phyloP scores from a whole-genome alignment of 2,797 vertebrate species.

The Miichthys miiuy region DNA sequence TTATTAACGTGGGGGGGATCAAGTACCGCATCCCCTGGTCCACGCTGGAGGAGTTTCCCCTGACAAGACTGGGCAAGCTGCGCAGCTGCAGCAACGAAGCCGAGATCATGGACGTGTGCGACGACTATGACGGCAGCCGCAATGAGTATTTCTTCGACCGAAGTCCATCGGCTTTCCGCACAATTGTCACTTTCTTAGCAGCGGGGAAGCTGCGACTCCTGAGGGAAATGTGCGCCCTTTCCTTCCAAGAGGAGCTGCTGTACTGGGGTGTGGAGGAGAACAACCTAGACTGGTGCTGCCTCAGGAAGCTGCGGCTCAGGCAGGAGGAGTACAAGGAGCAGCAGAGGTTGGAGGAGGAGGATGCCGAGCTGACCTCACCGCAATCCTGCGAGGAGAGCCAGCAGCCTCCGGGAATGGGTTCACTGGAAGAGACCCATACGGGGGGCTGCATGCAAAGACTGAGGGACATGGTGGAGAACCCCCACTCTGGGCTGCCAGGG shows the following conservation, averaged over 20 bases:
- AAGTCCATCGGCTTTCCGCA: slow-evolving; percentile 94
- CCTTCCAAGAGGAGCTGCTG: slow-evolving; percentile 96
- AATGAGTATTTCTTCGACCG: slow-evolving; percentile 98
- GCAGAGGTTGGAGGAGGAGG: slow-evolving; percentile 86
- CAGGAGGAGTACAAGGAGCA: slow-evolving; percentile 92
- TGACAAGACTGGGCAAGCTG: slow-evolving; percentile 93
- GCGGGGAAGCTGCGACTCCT: slow-evolving; percentile 94
- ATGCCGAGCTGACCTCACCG: slow-evolving; percentile 71
- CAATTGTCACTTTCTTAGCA: slow-evolving; percentile 94
- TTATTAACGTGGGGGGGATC: slow-evolving; percentile 96
- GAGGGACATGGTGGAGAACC: slow-evolving; percentile 96
- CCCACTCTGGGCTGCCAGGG: slow-evolving; percentile 93
- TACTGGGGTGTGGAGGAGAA: slow-evolving; percentile 98
- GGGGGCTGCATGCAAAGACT: slow-evolving; percentile 88
- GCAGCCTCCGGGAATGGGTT: slow-evolving; percentile 43
- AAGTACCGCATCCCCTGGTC: slow-evolving; percentile 95
- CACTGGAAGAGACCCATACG: slow-evolving; percentile 70
- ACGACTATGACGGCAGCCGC: slow-evolving; percentile 93
- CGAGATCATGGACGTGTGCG: slow-evolving; percentile 95
- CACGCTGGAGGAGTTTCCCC: slow-evolving; percentile 93
- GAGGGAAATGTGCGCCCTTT: slow-evolving; percentile 94
- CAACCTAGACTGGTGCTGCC: slow-evolving; percentile 95
- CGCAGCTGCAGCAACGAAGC: slow-evolving; percentile 91
- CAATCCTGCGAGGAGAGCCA: slow-evolving; percentile 83
- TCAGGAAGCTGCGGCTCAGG: slow-evolving; percentile 91